Conservation (phyloP, 2,888 invertebrate species). For the Tipula unca region DNA sequence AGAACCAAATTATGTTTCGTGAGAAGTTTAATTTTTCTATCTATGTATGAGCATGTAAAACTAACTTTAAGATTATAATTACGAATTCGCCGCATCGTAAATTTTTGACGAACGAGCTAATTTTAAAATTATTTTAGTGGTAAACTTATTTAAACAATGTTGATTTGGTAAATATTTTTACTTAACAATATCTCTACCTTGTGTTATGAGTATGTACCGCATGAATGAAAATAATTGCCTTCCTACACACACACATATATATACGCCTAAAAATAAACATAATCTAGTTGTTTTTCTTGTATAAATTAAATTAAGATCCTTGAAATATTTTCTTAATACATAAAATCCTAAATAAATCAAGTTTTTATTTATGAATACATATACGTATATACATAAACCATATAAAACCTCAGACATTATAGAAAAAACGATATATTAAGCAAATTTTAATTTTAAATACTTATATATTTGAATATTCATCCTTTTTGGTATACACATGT, state of each 20-base stretch:
- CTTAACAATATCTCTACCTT: too few species aligned
- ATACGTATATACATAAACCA: background rate
- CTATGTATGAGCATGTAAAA: too few species aligned
- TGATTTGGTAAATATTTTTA: too few species aligned
- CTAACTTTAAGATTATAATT: too few species aligned
- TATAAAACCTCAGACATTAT: background rate
- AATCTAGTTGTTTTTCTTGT: background rate
- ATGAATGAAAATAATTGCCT: too few species aligned
- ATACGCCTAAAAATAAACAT: background rate
- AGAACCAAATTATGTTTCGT: too few species aligned
- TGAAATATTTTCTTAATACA: background rate
- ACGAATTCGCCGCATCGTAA: too few species aligned
- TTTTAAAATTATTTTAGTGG: too few species aligned
- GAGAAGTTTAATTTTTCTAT: too few species aligned
- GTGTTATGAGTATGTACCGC: too few species aligned
- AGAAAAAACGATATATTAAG: background rate
- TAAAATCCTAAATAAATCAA: background rate
- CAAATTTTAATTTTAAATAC: background rate
- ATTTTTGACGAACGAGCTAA: too few species aligned
- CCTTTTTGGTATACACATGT: background rate
- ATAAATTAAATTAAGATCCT: background rate
- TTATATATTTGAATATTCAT: background rate
- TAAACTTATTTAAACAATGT: too few species aligned
- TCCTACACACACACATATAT: background rate
- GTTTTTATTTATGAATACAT: background rate